These are phyloP conservation scores for Microtus montanus DNA, from an alignment of 2,113 vertebrate genomes.

Conservation along the genomic window DNA sequence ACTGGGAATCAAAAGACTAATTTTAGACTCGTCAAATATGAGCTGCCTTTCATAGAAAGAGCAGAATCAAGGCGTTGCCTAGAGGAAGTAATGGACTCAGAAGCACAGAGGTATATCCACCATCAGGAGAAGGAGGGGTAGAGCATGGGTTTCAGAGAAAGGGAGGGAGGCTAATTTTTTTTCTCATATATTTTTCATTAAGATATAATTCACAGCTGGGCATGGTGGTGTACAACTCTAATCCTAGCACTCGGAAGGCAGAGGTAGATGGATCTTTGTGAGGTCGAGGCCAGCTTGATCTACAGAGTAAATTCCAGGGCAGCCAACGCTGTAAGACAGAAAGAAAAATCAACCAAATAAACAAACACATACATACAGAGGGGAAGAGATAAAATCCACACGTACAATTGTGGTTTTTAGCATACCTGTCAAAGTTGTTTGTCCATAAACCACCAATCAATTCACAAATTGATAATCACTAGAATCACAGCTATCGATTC, in stretches of 20 bases:
- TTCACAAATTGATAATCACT: not conserved
- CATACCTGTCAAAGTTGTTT: not conserved
- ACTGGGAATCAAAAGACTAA: not conserved
- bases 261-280: not conserved
- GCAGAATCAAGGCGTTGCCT: not conserved
- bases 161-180: not conserved
- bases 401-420: not conserved
- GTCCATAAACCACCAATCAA: not conserved
- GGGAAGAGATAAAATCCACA: not conserved
- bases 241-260: not conserved
- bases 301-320: not conserved
- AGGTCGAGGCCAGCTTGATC: not conserved
- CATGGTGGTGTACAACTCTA: not conserved
- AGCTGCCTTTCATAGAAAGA: not conserved
- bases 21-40: not conserved
- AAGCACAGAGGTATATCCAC: not conserved
- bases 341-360: not conserved
- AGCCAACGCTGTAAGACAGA: not conserved
- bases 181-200: not conserved
- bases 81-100: not conserved
- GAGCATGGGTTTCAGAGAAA: not conserved
- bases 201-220: not conserved
- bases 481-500: not conserved
- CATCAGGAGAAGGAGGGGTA: not conserved
- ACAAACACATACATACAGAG: not conserved